Evolutionary conservation across 2,797 vertebrate genomes (phyloP).

Genomic region (Acanthurus lineatus): DNA sequence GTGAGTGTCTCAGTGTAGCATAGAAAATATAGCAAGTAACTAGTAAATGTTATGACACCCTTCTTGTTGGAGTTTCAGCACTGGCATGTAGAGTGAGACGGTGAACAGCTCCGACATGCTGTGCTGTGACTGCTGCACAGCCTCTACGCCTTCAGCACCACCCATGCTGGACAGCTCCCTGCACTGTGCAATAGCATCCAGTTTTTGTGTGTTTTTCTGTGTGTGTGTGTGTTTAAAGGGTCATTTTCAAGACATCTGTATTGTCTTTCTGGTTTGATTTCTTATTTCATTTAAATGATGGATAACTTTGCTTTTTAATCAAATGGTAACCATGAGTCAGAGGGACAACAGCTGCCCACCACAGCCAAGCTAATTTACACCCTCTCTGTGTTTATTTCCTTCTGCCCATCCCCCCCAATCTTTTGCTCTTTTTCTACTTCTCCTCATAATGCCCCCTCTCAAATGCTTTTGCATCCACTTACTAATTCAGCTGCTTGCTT

Average conservation of each 20-base stretch:
- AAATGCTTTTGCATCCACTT: conserved; percentile 43
- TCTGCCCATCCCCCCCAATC: conserved; percentile 36
- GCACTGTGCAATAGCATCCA: conserved; percentile 10
- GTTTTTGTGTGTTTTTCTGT: not conserved
- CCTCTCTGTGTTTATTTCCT: conserved; percentile 40
- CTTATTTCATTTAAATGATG: conserved; percentile 85
- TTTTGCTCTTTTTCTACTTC: conserved; percentile 56
- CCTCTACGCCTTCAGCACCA: conserved; percentile 64
- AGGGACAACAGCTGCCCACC: conserved; percentile 72
- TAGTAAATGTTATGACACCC: not conserved
- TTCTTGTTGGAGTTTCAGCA: conserved; percentile 54
- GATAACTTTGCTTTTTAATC: conserved; percentile 85
- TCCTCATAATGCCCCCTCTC: conserved; percentile 64
- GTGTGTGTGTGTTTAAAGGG: conserved; percentile 13
- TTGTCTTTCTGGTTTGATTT: conserved; percentile 73
- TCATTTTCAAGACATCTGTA: conserved; percentile 40
- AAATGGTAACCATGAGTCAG: conserved; percentile 77
- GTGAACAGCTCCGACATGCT: conserved; percentile 63
- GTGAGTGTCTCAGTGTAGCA: not conserved
- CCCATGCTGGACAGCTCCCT: conserved; percentile 69
- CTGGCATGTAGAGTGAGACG: conserved; percentile 9
- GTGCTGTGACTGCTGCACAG: not conserved
- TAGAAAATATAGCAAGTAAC: not conserved
- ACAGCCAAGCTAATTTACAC: conserved; percentile 73
- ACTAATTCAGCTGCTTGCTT: conserved; percentile 61